Conservation (phyloP, 2,797 vertebrate species). For the Anomalospiza imberbis region DNA sequence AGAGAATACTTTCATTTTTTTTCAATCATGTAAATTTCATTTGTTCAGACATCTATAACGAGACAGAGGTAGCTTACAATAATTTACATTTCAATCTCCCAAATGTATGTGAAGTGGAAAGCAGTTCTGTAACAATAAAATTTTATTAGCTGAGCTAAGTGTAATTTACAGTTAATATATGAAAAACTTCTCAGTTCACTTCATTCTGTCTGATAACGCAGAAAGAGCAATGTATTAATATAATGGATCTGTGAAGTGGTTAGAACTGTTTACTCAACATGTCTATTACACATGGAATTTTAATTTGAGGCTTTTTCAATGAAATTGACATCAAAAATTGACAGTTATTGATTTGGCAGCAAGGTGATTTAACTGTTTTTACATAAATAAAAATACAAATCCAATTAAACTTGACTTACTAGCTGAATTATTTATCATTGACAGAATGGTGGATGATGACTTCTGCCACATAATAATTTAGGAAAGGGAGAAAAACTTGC, state of each 20-base stretch:
- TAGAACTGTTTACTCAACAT: slow-evolving; percentile 53
- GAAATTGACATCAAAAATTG: background rate
- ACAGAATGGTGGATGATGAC: background rate
- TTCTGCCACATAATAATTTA: background rate
- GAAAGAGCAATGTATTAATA: slow-evolving; percentile 51
- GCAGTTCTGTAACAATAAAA: slow-evolving; percentile 48
- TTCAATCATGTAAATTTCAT: slow-evolving; percentile 51
- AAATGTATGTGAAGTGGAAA: slow-evolving; percentile 56
- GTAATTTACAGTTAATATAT: slow-evolving; percentile 61
- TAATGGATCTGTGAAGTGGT: slow-evolving; percentile 47
- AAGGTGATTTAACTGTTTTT: background rate
- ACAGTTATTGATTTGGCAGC: background rate
- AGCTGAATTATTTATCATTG: background rate
- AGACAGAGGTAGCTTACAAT: slow-evolving; percentile 39
- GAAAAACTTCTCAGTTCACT: slow-evolving; percentile 53
- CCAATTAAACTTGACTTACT: slow-evolving; percentile 4
- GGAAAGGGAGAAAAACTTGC: background rate
- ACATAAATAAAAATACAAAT: slow-evolving; percentile 20
- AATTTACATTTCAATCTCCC: slow-evolving; percentile 62
- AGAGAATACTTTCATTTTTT: slow-evolving; percentile 37
- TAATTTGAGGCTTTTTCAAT: background rate
- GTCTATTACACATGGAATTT: background rate
- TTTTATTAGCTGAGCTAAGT: slow-evolving; percentile 61
- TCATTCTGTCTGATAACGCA: slow-evolving; percentile 52
- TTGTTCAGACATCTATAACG: slow-evolving; percentile 35